Conservation (phyloP, 2,113 vertebrate species). For the Capreolus pygargus region DNA sequence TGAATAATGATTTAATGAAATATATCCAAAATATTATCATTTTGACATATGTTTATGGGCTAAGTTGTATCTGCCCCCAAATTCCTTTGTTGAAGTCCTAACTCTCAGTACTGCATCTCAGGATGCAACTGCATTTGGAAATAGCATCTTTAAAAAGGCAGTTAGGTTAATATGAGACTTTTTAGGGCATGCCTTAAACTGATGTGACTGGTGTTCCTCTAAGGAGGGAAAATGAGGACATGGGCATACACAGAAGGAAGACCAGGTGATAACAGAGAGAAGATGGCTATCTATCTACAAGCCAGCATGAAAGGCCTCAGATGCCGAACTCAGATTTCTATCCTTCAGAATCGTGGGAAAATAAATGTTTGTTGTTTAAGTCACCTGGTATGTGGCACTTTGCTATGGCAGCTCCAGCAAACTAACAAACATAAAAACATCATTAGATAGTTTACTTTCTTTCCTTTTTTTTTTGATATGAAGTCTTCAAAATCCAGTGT, state of each 20-base stretch:
- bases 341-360: neutral
- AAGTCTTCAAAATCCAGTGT: neutral
- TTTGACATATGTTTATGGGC: neutral
- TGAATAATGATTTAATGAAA: neutral
- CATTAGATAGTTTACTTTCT: neutral
- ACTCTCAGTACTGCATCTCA: neutral
- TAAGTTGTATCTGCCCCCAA: neutral
- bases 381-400: neutral
- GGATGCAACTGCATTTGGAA: neutral
- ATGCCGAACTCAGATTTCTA: neutral
- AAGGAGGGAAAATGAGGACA: neutral
- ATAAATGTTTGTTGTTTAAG: neutral
- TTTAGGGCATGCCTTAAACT: neutral
- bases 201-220: neutral
- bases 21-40: neutral
- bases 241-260: neutral
- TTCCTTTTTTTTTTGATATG: neutral
- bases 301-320: neutral
- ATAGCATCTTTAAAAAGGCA: neutral
- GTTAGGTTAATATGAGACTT: neutral
- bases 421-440: neutral
- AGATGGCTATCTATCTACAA: neutral
- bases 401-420: neutral
- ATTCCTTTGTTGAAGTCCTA: neutral
- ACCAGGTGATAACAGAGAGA: neutral